A percentile compares a stretch with the other conserved stretches of the same genome.
These are phyloP conservation scores for Drosophila watanabei DNA, from an alignment of 1,140 invertebrate species.

Conservation along the genomic window DNA sequence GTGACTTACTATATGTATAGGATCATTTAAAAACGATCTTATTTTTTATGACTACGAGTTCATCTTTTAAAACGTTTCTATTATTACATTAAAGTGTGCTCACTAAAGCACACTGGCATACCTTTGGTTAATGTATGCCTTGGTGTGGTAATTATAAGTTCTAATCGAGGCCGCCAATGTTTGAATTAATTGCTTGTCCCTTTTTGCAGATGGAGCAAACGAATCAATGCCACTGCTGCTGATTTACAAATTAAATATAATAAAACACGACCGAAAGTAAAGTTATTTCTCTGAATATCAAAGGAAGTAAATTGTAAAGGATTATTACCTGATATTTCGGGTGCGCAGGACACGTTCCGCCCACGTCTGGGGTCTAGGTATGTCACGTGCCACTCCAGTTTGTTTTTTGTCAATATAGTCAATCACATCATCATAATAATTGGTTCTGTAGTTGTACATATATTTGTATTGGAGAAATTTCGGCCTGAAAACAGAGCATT, in stretches of 20 bases:
- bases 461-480: slow-evolving; percentile 93
- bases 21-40: slow-evolving; percentile 21
- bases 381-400: slow-evolving; percentile 89
- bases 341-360: slow-evolving; percentile 91
- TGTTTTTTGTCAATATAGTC: slow-evolving; percentile 92
- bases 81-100: slow-evolving; percentile 40
- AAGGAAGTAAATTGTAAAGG: background rate
- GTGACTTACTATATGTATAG: slow-evolving; percentile 37
- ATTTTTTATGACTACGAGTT: slow-evolving; percentile 38
- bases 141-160: slow-evolving; percentile 88
- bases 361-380: slow-evolving; percentile 92
- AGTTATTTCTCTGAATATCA: background rate
- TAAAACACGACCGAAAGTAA: background rate
- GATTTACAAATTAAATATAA: slow-evolving; percentile 6
- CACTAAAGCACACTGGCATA: slow-evolving; percentile 86
- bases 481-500: slow-evolving; percentile 86
- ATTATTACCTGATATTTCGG: slow-evolving; percentile 66
- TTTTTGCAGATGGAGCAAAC: slow-evolving; percentile 70
- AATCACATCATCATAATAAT: slow-evolving; percentile 94
- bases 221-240: slow-evolving; percentile 70
- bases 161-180: slow-evolving; percentile 87
- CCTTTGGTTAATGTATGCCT: slow-evolving; percentile 88
- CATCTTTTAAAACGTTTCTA: slow-evolving; percentile 36
- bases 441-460: slow-evolving; percentile 92
- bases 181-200: slow-evolving; percentile 86